Conservation (phyloP, 64 coral and sea anemone genomes). For the Hydrozoanthus tunicans region DNA sequence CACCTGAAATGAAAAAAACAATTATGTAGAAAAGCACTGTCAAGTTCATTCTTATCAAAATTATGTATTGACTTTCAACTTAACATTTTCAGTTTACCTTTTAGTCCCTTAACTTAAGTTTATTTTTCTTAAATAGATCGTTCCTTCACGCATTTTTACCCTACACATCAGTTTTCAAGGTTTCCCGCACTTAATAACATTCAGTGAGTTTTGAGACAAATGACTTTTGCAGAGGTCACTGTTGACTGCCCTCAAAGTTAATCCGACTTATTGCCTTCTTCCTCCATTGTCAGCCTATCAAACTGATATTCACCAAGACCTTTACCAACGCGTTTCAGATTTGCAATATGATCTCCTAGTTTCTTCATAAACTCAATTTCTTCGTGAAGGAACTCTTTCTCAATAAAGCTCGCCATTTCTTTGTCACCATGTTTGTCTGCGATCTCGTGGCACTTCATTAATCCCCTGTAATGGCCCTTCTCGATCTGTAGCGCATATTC, state of each 20-base stretch:
- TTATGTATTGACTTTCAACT: background rate
- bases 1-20: too few relatives aligned
- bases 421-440: constrained; percentile 52
- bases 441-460: constrained; percentile 26
- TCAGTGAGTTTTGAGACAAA: background rate
- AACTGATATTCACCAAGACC: constrained; percentile 58
- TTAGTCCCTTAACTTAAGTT: background rate
- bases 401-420: constrained; percentile 57
- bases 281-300: constrained; percentile 34
- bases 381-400: constrained; percentile 55
- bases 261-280: constrained; percentile 5
- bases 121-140: background rate
- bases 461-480: constrained; percentile 47
- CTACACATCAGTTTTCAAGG: background rate
- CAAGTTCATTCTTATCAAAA: background rate
- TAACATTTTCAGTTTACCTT: background rate
- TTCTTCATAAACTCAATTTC: constrained; percentile 42
- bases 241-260: background rate
- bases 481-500: constrained; percentile 46
- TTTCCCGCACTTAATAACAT: background rate
- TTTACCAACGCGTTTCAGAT: constrained; percentile 48
- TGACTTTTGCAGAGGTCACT: background rate
- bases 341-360: constrained; percentile 46
- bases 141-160: background rate
- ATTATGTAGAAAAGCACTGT: too few relatives aligned